Evolutionary conservation across 1,140 invertebrate genomes (phyloP).

Genomic region (Drosophila rufa): DNA sequence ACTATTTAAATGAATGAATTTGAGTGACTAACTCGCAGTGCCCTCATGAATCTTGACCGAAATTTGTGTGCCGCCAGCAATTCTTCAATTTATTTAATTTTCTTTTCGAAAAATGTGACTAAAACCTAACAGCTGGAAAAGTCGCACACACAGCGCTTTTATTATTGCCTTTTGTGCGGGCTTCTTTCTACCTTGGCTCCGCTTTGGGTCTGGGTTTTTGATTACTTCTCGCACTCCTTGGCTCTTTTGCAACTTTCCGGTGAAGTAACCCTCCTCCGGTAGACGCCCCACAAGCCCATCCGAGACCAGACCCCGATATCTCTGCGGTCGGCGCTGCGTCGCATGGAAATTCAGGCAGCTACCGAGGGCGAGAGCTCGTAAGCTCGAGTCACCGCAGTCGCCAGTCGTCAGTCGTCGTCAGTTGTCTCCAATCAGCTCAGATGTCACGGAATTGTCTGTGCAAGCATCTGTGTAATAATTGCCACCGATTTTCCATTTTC

Average conservation of each 20-base stretch:
- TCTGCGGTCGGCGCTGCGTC: conserved; percentile 7
- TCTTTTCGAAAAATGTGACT: conserved; percentile 4
- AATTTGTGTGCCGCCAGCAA: background rate
- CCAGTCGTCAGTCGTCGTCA: background rate
- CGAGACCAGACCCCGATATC: conserved; percentile 5
- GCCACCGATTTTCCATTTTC: conserved; percentile 18
- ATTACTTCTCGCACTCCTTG: conserved; percentile 13
- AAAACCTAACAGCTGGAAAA: conserved; percentile 12
- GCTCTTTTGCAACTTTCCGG: conserved; percentile 15
- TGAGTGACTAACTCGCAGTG: no score
- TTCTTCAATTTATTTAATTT: conserved; percentile 6
- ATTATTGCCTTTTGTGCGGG: conserved; percentile 11
- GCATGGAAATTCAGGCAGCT: conserved; percentile 6
- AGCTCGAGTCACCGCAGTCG: conserved; percentile 12
- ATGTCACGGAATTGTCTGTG: conserved; percentile 32
- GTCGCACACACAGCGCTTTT: conserved; percentile 8
- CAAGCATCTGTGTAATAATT: conserved; percentile 57
- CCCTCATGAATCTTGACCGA: no score
- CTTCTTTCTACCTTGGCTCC: conserved; percentile 6
- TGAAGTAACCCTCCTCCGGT: conserved; percentile 10
- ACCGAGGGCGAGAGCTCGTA: no score
- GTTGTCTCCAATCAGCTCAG: conserved; percentile 6
- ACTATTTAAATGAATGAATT: no score
- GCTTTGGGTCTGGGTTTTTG: conserved; percentile 2
- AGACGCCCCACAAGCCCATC: background rate